Percentiles rank a stretch among this genome's conserved stretches.
Conservation (phyloP, 2,113 vertebrate genomes). For the Oreocharis arfaki region DNA sequence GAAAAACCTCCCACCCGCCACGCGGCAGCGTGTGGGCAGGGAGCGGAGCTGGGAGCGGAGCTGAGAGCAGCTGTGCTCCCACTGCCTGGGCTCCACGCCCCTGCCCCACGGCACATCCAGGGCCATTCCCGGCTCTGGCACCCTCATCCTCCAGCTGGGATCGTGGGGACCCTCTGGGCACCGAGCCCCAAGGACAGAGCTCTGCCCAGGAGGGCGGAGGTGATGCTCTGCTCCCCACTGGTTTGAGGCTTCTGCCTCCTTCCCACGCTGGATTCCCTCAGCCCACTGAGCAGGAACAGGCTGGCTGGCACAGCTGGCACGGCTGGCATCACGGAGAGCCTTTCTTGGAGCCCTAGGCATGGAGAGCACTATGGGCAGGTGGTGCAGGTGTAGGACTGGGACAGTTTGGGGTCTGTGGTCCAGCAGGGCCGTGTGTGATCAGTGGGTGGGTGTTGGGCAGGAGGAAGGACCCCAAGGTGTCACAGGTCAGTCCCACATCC, state of each 20-base stretch:
- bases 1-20: conserved; percentile 35
- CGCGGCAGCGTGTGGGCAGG: conserved; percentile 33
- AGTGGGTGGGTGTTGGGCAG: background rate
- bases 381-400: background rate
- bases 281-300: background rate
- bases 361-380: background rate
- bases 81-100: background rate
- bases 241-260: background rate
- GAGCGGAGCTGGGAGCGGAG: background rate
- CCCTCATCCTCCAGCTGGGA: background rate
- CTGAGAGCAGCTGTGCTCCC: background rate
- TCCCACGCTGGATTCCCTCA: background rate
- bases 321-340: background rate
- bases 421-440: background rate
- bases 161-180: rapidly evolving
- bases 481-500: rapidly evolving
- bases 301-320: background rate
- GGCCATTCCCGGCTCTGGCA: background rate
- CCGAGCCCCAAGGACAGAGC: rapidly evolving
- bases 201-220: background rate
- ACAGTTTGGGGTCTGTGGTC: background rate
- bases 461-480: background rate
- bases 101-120: rapidly evolving
- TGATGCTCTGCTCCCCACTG: background rate
- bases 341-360: background rate